Evolutionary conservation across 2,888 invertebrate species (phyloP).

Genomic region (Metallyticus violacea): DNA sequence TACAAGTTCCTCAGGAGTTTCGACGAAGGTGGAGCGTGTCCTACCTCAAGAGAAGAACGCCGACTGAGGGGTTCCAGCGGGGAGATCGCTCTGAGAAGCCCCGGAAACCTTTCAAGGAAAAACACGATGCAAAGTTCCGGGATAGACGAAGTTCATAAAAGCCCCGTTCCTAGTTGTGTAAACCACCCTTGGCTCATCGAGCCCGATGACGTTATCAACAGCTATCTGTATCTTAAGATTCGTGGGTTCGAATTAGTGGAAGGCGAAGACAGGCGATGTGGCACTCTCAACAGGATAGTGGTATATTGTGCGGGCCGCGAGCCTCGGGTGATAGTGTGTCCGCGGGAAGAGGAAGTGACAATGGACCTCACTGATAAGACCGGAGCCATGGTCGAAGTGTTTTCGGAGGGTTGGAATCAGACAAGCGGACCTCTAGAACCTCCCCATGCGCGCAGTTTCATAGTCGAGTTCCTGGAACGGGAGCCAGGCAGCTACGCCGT

Average conservation of each 20-base stretch:
- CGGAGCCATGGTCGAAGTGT: conserved; percentile 57
- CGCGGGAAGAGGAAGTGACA: conserved; percentile 47
- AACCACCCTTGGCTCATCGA: conserved; percentile 77
- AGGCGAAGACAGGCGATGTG: conserved; percentile 49
- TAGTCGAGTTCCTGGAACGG: conserved; percentile 70
- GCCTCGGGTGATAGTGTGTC: conserved; percentile 62
- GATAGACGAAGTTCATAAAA: conserved; percentile 36
- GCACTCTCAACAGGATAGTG: conserved; percentile 67
- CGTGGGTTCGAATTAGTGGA: conserved; percentile 58
- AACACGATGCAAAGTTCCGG: conserved; percentile 12
- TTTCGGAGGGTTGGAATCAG: conserved; percentile 67
- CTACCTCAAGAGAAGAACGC: conserved; percentile 63
- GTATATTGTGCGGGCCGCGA: conserved; percentile 66
- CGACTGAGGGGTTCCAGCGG: conserved; percentile 69
- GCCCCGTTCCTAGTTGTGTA: conserved; percentile 50
- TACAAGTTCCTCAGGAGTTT: conserved; percentile 51
- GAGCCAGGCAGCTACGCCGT: conserved; percentile 72
- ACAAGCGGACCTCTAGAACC: conserved; percentile 40
- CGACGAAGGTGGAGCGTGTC: conserved; percentile 53
- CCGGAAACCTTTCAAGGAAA: conserved; percentile 37
- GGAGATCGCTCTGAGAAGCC: conserved; percentile 66
- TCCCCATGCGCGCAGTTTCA: conserved; percentile 65
- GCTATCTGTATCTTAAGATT: conserved; percentile 69
- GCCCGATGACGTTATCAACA: conserved; percentile 65
- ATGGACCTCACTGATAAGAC: conserved; percentile 34